Evolutionary conservation across 2,888 invertebrate genomes (phyloP), one percentile per base, ranked within the genome.

Genomic region (Nomada fabriciana): DNA sequence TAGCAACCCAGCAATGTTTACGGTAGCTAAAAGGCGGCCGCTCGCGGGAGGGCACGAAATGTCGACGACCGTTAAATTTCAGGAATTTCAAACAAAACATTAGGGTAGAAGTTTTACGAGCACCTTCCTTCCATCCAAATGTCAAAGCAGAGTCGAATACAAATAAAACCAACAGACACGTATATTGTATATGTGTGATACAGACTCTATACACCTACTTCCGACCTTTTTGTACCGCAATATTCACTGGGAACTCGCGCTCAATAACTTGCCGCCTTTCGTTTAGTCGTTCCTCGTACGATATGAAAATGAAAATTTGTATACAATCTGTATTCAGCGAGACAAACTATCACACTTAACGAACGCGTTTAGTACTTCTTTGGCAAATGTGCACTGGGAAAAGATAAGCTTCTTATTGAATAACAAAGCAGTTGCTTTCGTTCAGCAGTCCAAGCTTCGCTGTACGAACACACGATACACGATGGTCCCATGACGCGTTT

Each of bases 41-140:
- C 53, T n/a, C 59, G 23, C 23, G 52, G 59, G 73, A 81, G 77
- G 71, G 25, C 71, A 60, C 64, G 36, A 53, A 59, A 67, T 9
- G 71, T 78, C 67, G 69, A 64, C 78, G 78, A 69, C 82, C 75
- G 82, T 83, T 83, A 77, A 79, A 65, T 57, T 72, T 60, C 18
- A 60, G 23, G 64, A 75, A 78, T 82, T 83, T 78, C 77, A 83
- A 83, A 75, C 71, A 69, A 60, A 77, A 75, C 53, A 47, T 63
- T 55, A 53, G 68, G 50, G 29, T 67, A 70, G 47, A 69, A 83
- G 53, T 64, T 83, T 83, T 83, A 82, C 78, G 82, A 82, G 63
- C 69, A 25, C 60, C 57, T 69, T 63, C 68, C 77, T 64, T 52
- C 61, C 65, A 71, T 50, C 70, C 59, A 55, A 82, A 81, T 74